Evolutionary conservation across 2,797 vertebrate genomes (phyloP).

Genomic region (Acanthurus tractus): DNA sequence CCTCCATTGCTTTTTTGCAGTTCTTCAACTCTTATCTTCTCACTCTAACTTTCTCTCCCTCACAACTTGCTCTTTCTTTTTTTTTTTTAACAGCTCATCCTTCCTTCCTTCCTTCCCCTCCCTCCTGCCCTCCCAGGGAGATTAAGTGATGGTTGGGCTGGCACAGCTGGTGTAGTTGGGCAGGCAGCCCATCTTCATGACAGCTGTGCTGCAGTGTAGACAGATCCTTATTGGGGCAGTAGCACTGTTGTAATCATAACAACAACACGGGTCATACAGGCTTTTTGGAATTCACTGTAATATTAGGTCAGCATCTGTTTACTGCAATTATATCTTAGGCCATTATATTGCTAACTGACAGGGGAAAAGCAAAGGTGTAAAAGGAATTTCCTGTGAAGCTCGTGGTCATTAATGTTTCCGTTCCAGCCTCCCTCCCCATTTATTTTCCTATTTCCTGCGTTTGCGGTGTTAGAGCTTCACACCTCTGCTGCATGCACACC

Average conservation of each 20-base stretch:
- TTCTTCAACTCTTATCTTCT: slow-evolving; percentile 18
- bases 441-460: slow-evolving; percentile 41
- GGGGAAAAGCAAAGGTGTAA: slow-evolving; percentile 41
- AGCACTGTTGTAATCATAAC: slow-evolving; percentile 62
- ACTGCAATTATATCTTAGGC: slow-evolving; percentile 47
- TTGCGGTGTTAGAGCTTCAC: slow-evolving; percentile 36
- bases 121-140: slow-evolving; percentile 60
- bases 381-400: slow-evolving; percentile 15
- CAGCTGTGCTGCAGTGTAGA: slow-evolving; percentile 72
- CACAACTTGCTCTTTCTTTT: slow-evolving; percentile 34
- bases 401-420: neutral
- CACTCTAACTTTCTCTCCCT: slow-evolving; percentile 23
- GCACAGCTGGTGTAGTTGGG: slow-evolving; percentile 79
- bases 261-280: slow-evolving; percentile 57
- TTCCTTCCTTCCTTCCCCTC: slow-evolving; percentile 1
- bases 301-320: slow-evolving; percentile 48
- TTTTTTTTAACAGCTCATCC: slow-evolving; percentile 27
- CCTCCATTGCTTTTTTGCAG: slow-evolving; percentile 13
- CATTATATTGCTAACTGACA: slow-evolving; percentile 51
- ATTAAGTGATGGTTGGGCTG: slow-evolving; percentile 77
- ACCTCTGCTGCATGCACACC: slow-evolving; percentile 25
- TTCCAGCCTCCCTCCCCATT: slow-evolving; percentile 17
- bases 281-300: slow-evolving; percentile 50
- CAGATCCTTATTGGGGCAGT: slow-evolving; percentile 72
- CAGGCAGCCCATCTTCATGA: slow-evolving; percentile 76